phyloP scores from a whole-genome alignment of 2,888 invertebrate species.

The Meiosimyza decipiens region DNA sequence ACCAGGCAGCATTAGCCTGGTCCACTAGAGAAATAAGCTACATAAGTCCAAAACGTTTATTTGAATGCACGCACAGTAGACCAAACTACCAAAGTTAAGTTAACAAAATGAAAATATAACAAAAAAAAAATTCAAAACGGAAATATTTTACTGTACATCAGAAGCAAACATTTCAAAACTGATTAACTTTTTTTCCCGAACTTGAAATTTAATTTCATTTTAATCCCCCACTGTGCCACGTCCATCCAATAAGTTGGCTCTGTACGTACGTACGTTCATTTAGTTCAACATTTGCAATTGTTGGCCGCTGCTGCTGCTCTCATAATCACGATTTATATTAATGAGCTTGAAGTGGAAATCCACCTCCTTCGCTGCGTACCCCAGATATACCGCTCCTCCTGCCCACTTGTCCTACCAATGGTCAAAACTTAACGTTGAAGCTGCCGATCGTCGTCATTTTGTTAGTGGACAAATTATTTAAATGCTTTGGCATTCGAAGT shows the following conservation, averaged over 20 bases:
- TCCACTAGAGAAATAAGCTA: neutral
- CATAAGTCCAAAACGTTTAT: no score
- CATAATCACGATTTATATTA: conserved; percentile 53
- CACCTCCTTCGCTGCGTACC: conserved; percentile 33
- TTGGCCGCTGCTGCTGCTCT: conserved; percentile 29
- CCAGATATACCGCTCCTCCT: conserved; percentile 12
- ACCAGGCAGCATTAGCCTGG: conserved; percentile 38
- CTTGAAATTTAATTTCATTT: no score
- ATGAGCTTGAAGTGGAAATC: conserved; percentile 48
- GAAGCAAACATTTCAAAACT: no score
- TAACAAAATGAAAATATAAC: no score
- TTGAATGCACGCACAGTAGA: no score
- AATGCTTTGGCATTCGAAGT: conserved; percentile 44
- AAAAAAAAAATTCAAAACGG: no score
- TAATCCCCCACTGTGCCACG: no score
- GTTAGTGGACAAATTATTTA: conserved; percentile 50
- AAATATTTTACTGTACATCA: no score
- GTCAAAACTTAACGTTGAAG: neutral
- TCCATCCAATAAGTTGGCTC: no score
- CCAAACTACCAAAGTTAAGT: no score
- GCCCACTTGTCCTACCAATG: conserved; percentile 21
- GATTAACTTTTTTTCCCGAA: no score
- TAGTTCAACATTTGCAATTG: conserved; percentile 13
- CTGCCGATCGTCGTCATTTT: conserved; percentile 33
- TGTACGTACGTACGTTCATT: no score